Conservation (phyloP, 1,140 invertebrate genomes). For the Oppia nitens region DNA sequence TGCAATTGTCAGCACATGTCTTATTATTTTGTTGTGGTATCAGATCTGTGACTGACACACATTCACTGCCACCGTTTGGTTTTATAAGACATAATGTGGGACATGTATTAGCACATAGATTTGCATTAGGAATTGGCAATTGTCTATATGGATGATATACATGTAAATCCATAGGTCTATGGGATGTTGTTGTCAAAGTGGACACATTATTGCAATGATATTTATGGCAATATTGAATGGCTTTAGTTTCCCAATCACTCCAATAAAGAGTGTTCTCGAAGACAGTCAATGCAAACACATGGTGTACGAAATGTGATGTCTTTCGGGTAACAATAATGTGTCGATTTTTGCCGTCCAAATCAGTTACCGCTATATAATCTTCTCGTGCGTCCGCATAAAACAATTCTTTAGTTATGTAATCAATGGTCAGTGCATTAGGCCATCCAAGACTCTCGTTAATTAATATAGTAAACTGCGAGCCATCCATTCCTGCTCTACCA, state of each 20-base stretch:
- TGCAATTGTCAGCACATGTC: constrained; percentile 56
- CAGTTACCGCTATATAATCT: constrained; percentile 79
- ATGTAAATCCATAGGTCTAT: constrained; percentile 69
- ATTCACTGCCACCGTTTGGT: constrained; percentile 35
- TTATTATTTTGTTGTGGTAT: constrained; percentile 43
- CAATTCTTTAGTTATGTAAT: constrained; percentile 56
- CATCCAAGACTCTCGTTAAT: constrained; percentile 66
- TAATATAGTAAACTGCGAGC: constrained; percentile 48
- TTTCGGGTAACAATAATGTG: constrained; percentile 41
- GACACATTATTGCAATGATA: constrained; percentile 41
- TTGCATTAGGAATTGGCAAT: constrained; percentile 33
- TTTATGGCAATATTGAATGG: constrained; percentile 50
- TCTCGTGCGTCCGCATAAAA: constrained; percentile 91
- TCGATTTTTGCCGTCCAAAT: constrained; percentile 68
- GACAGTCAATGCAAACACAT: constrained; percentile 74
- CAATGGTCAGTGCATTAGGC: constrained; percentile 88
- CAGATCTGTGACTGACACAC: constrained; percentile 65
- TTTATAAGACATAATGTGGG: constrained; percentile 56
- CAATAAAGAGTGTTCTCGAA: constrained; percentile 65
- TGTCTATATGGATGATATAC: constrained; percentile 62
- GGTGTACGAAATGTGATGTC: constrained; percentile 68
- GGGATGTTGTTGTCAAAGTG: constrained; percentile 39
- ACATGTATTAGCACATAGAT: constrained; percentile 41
- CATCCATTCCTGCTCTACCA: constrained; percentile 71
- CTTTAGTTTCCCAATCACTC: constrained; percentile 84